phyloP scores from a whole-genome alignment of 2,888 invertebrate genomes.

The Laothoe populi region DNA sequence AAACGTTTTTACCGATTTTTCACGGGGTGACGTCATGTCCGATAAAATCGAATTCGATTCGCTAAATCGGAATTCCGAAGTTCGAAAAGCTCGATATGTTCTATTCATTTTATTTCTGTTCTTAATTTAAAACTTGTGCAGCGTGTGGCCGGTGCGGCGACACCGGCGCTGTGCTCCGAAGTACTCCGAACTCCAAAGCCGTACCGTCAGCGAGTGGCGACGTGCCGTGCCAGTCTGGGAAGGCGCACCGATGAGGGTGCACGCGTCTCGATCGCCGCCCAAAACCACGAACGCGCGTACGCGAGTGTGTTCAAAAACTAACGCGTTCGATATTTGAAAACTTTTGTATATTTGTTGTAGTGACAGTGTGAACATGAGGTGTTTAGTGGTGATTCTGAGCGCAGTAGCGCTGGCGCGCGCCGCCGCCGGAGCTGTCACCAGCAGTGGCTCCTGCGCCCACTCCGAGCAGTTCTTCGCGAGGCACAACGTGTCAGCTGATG shows the following conservation, averaged over 20 bases:
- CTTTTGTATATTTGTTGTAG: slow-evolving; percentile 47
- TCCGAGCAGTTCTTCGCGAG: slow-evolving; percentile 72
- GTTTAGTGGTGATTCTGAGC: slow-evolving; percentile 68
- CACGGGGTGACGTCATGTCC: slow-evolving; percentile 51
- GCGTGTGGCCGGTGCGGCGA: slow-evolving; percentile 48
- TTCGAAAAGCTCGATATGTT: slow-evolving; percentile 56
- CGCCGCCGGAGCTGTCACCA: slow-evolving; percentile 62
- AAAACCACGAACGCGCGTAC: slow-evolving; percentile 61
- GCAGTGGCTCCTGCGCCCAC: slow-evolving; percentile 59
- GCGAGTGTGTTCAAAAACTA: slow-evolving; percentile 66
- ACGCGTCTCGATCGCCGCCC: slow-evolving; percentile 62
- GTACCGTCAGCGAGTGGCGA: slow-evolving; percentile 30
- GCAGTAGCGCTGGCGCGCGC: slow-evolving; percentile 60
- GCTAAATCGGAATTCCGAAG: slow-evolving; percentile 56
- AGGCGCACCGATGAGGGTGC: slow-evolving; percentile 75
- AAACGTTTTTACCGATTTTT: slow-evolving; percentile 43
- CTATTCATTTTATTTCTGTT: slow-evolving; percentile 68
- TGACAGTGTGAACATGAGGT: slow-evolving; percentile 74
- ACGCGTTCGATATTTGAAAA: slow-evolving; percentile 56
- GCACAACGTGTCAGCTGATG: slow-evolving; percentile 80
- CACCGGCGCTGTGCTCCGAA: slow-evolving; percentile 37
- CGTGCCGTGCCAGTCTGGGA: slow-evolving; percentile 62
- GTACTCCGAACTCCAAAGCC: no score
- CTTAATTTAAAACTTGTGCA: slow-evolving; percentile 64
- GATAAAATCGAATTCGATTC: slow-evolving; percentile 52